Base-by-base conservation (phyloP, 2,888 invertebrate species). In the Chrysodeixis includens region DNA sequence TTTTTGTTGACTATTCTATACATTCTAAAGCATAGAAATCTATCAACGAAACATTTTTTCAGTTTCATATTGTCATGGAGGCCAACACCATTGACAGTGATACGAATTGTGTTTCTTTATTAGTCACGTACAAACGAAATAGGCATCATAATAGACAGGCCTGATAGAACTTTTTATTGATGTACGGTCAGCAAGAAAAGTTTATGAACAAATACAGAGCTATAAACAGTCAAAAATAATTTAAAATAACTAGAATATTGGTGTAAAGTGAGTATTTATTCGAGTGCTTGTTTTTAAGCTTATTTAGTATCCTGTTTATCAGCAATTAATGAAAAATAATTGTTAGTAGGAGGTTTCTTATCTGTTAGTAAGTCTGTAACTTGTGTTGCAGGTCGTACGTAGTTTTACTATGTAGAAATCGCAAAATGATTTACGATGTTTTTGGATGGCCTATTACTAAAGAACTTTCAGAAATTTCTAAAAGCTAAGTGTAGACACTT, bases 61-160 rank as follows among this genome's bases (percentile, higher is more conserved):
- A 66, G 51, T 44, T 55, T 74, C 60, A 62, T 75, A 72, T 74
- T 69, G 71, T 69, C 64, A 74, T 66, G 58, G 55, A 60, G 56
- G 66, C 65, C 61, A 63, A 62, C 69, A 59, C 65, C 69, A 54
- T 56, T 71, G 61, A 73, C 66, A 78, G 66, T 79, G 74, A 67
- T 74, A 76, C 79, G 78, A 81, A 83, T 84, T 78, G 77, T 83
- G 74, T 82, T 83, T 69, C 77, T 83, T 81, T 86, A 87, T 89
- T 86, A 87, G 86, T 83, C 88, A 89, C 88, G 88, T 89, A 83
- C 84, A 68, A 72, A 78, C 74, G 64, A 76, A 87, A 85, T 83
- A 71, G 77, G 76, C 61, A 61, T 54, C 52, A 74, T 83, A 85
- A 84, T 85, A 71, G 78, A 81, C 70, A 76, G 75, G 72, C 66